phyloP scores from a whole-genome alignment of 2,888 invertebrate genomes.

The Lomographa bimaculata region DNA sequence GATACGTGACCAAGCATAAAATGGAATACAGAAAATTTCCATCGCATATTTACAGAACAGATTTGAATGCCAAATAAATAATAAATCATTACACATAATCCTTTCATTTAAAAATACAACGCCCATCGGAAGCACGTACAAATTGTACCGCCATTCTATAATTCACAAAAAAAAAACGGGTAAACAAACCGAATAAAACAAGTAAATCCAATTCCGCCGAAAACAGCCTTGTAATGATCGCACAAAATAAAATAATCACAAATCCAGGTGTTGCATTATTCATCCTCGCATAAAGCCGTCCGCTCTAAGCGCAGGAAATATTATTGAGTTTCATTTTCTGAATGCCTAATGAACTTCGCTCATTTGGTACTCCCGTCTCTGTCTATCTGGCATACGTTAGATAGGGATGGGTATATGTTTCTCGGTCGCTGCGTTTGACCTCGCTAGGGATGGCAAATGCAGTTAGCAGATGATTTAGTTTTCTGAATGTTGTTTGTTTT shows the following conservation, averaged over 20 bases:
- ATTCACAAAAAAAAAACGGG: no score
- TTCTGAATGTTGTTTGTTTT: conserved; percentile 1
- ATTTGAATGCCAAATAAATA: no score
- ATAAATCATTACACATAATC: no score
- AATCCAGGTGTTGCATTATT: conserved; percentile 32
- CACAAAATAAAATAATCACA: conserved; percentile 26
- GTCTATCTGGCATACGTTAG: conserved; percentile 28
- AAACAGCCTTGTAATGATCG: conserved; percentile 1
- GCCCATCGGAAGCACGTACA: no score
- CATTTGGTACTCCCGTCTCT: conserved; percentile 43
- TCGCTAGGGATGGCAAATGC: conserved; percentile 19
- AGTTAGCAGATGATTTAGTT: conserved; percentile 9
- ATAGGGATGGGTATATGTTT: conserved; percentile 33
- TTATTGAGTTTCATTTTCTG: conserved; percentile 74
- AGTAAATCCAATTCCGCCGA: conserved; percentile 8
- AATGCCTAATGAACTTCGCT: conserved; percentile 70
- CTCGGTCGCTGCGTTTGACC: conserved; percentile 15
- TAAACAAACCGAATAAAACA: no score
- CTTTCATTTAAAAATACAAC: no score
- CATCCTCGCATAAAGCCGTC: conserved; percentile 43
- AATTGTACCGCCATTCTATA: no score
- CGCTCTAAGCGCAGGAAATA: conserved; percentile 54
- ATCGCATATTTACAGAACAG: no score
- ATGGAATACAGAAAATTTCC: no score
- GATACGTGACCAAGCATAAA: no score